Base-by-base conservation (phyloP, 2,888 invertebrate species). In the Macrosoma leucophasiata region DNA sequence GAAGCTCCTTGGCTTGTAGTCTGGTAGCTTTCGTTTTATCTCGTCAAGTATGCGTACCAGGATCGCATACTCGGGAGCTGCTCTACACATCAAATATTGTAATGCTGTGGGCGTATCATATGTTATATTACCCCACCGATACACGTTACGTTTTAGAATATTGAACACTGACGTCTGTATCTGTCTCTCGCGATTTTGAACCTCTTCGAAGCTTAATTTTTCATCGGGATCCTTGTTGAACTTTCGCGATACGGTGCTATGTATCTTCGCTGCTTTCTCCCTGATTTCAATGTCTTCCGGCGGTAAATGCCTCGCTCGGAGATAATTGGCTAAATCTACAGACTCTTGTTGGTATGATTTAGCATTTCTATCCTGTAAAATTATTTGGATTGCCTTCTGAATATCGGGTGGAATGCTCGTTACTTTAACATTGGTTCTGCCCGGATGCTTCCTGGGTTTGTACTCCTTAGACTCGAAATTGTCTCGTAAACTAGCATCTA, bases 51-150 rank as follows among this genome's bases (percentile, higher is more conserved):
- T 88, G 55, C 87, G 88, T 19, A 82, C 58, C 19, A 95, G 58
- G 2, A 90, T 87, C 0, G 91, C 89, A 77, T 93, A 96, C 48
- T 97, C 94, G 0, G 89, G 86, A 0, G 91, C 87, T 19, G 91
- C 86, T 62, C 95, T 84, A 0, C 82, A 84, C 42, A 92, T 67
- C 31, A 95, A 78, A 74, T 96, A 96, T 8, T 90, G 85, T 8
- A 92, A 62, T 11, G 88, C 82, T 9, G 87, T 89, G 5, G 89
- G 76, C 23, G 81, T 71, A 45, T 91, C 88, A 50, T 92, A 96
- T 1, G 87, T 77, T 13, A 94, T 84, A 9, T 91, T 88, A 25
- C 88, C 87, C 95, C 95, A 95, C 27, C 89, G 84, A 57, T 92
- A 91, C 0, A 90, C 69, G 36, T 87, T 85, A 46, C 85, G 75